Conservation (phyloP, 2,113 vertebrate species). For the Ophthalmolycus amberensis region DNA sequence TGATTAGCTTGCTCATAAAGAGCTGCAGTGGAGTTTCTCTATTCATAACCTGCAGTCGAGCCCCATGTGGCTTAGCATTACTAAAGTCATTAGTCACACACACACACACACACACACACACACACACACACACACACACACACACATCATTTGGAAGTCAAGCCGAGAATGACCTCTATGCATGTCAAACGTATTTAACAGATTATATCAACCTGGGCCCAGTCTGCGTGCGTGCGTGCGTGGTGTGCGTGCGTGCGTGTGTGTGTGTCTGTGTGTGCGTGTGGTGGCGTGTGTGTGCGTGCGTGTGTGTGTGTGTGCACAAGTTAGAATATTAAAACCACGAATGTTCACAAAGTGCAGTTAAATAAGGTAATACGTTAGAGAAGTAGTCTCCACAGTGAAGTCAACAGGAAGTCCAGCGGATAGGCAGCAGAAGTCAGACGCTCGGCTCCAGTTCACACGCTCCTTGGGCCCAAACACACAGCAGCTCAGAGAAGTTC, state of each 20-base stretch:
- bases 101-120: slow-evolving; percentile 25
- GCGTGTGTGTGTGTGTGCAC: not conserved
- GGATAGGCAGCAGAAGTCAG: too few relatives aligned
- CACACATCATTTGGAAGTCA: slow-evolving; percentile 32
- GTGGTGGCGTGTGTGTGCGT: too few relatives aligned
- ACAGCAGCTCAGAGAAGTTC: too few relatives aligned
- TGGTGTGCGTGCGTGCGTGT: too few relatives aligned
- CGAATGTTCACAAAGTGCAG: not conserved
- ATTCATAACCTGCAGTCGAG: slow-evolving; percentile 57
- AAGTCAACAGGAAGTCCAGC: too few relatives aligned
- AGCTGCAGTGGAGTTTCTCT: slow-evolving; percentile 58
- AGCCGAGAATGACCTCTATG: slow-evolving; percentile 47
- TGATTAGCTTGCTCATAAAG: slow-evolving; percentile 67
- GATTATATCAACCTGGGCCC: slow-evolving; percentile 47
- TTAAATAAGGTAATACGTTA: not conserved
- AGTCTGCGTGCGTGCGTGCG: slow-evolving; percentile 10
- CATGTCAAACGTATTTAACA: slow-evolving; percentile 35
- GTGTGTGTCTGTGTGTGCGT: too few relatives aligned
- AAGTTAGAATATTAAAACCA: not conserved
- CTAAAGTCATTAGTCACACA: slow-evolving; percentile 68
- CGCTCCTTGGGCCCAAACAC: too few relatives aligned
- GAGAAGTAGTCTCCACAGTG: not conserved
- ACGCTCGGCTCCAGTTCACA: too few relatives aligned
- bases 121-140: slow-evolving; percentile 22
- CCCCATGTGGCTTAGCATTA: slow-evolving; percentile 63